These are phyloP conservation scores for Catocala sponsa DNA, from an alignment of 2,888 invertebrate genomes.

Conservation along the genomic window DNA sequence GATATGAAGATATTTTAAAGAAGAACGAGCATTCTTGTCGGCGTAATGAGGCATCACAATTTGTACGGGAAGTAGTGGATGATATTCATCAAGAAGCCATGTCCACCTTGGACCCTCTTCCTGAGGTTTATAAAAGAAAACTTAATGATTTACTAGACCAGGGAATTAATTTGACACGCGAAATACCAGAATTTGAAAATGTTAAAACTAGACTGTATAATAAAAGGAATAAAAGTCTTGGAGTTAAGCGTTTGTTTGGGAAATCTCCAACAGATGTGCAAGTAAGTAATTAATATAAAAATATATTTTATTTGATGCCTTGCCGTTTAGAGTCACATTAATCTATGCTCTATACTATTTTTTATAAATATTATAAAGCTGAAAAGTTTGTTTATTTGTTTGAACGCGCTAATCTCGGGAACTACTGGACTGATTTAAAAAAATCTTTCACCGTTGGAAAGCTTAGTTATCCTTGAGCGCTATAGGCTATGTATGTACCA, in stretches of 20 bases:
- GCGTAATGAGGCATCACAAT: conserved; percentile 25
- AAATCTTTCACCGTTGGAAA: no score
- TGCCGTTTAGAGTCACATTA: conserved; percentile 20
- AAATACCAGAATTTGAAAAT: no score
- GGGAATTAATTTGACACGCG: conserved; percentile 13
- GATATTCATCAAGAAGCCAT: conserved; percentile 28
- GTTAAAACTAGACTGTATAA: conserved; percentile 18
- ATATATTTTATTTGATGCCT: conserved; percentile 19
- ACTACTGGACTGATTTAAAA: no score
- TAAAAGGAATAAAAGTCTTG: conserved; percentile 21
- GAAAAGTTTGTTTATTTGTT: no score
- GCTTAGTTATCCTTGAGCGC: no score
- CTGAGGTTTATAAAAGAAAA: conserved; percentile 21
- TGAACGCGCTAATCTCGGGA: no score
- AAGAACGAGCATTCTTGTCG: conserved; percentile 24
- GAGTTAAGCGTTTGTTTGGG: conserved; percentile 24
- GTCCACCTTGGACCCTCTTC: conserved; percentile 25
- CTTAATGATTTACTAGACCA: conserved; percentile 18
- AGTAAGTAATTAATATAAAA: conserved; percentile 24
- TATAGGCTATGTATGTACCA: no score
- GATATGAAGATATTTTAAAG: conserved; percentile 20
- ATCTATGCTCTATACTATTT: conserved; percentile 7
- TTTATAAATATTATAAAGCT: no score
- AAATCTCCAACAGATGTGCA: conserved; percentile 19
- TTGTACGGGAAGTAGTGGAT: conserved; percentile 23